These are phyloP conservation scores for Novumbra hubbsi DNA, from an alignment of 2,797 vertebrate genomes.

Conservation along the genomic window DNA sequence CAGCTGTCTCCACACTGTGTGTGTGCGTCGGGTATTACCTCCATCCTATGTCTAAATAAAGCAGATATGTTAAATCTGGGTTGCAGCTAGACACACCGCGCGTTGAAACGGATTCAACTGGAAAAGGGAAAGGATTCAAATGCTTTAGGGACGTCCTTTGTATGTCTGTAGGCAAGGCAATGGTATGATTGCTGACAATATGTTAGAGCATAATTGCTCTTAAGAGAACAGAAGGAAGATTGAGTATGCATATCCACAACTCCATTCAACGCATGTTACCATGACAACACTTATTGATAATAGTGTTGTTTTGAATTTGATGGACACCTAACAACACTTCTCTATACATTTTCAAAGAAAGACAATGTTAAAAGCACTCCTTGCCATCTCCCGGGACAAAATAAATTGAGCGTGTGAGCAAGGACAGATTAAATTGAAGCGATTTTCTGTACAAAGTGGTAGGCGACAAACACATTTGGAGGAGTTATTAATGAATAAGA, in stretches of 20 bases:
- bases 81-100: background rate
- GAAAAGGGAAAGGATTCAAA: background rate
- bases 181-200: background rate
- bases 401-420: constrained; percentile 10
- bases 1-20: background rate
- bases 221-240: constrained; percentile 3
- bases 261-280: constrained; percentile 41
- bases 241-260: background rate
- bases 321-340: background rate
- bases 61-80: background rate
- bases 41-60: background rate
- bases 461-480: background rate
- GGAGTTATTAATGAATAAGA: background rate
- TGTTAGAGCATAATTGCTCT: constrained; percentile 5
- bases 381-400: constrained; percentile 16
- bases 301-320: constrained; percentile 17
- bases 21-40: background rate
- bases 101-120: background rate
- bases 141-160: background rate
- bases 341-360: constrained; percentile 30
- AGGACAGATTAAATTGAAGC: constrained; percentile 21
- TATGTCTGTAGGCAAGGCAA: constrained; percentile 1
- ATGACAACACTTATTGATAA: constrained; percentile 55
- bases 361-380: constrained; percentile 39
- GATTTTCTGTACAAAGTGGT: constrained; percentile 19